Percentiles rank a stretch among this genome's conserved stretches.
These are phyloP conservation scores for Sebastiscus albofasciatus DNA, from an alignment of 2,797 vertebrate genomes.

Conservation along the genomic window DNA sequence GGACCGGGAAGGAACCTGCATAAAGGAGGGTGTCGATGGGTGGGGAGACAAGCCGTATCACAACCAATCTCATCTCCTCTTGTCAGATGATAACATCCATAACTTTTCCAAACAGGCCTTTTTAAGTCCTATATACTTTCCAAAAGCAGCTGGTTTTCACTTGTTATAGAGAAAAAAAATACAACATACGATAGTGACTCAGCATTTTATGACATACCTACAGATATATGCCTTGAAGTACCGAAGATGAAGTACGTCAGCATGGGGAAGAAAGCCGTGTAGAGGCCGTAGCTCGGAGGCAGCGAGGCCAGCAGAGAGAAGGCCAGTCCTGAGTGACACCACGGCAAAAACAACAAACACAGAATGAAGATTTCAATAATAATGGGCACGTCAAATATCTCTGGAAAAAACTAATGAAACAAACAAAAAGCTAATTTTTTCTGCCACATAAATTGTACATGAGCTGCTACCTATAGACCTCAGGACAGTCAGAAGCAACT, in stretches of 20 bases:
- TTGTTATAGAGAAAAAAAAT: not conserved
- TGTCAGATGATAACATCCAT: not conserved
- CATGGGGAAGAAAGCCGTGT: conserved; percentile 91
- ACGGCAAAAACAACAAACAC: not conserved
- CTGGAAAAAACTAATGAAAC: not conserved
- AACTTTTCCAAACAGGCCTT: not conserved
- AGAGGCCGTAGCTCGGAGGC: conserved; percentile 88
- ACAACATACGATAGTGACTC: not conserved
- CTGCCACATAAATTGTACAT: too few species aligned
- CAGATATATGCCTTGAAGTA: conserved; percentile 94
- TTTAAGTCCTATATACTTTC: not conserved
- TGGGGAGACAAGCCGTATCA: not conserved
- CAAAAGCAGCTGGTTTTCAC: not conserved
- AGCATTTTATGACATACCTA: conserved; percentile 83
- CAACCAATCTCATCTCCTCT: not conserved
- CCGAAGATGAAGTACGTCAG: conserved; percentile 92
- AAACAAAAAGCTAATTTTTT: not conserved
- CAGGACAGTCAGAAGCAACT: too few species aligned
- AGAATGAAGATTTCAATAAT: not conserved
- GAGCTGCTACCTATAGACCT: too few species aligned
- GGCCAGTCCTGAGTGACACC: conserved; percentile 84
- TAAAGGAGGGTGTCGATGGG: not conserved
- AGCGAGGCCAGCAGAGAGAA: conserved; percentile 90
- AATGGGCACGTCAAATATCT: not conserved
- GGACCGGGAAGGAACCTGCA: conserved; percentile 90